Conservation (phyloP, 2,888 invertebrate species). For the Patella caerulea region DNA sequence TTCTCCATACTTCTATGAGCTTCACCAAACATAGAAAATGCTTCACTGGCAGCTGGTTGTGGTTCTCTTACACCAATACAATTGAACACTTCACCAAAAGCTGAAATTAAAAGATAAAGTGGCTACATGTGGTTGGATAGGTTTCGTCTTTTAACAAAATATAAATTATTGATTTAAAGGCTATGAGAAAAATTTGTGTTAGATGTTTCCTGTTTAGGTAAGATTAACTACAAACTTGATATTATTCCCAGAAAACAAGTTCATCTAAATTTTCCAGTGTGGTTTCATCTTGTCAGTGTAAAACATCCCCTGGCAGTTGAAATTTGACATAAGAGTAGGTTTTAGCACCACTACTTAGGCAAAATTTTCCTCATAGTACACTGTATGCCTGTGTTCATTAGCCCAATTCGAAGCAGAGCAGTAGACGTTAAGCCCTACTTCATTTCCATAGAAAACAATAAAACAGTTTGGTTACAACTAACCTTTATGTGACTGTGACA, state of each 20-base stretch:
- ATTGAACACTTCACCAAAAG: conserved; percentile 95
- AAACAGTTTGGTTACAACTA: conserved; percentile 25
- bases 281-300: no score
- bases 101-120: conserved; percentile 71
- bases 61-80: conserved; percentile 96
- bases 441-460: background rate
- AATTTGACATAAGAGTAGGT: no score
- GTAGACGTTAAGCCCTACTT: background rate
- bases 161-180: background rate
- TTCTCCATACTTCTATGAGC: conserved; percentile 93
- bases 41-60: conserved; percentile 93
- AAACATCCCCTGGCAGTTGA: no score
- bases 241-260: background rate
- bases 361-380: no score
- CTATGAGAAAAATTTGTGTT: background rate
- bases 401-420: no score
- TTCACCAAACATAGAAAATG: conserved; percentile 94
- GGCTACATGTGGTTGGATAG: background rate
- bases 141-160: background rate
- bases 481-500: conserved; percentile 88
- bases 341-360: no score
- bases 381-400: no score
- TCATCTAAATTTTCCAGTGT: no score
- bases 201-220: background rate
- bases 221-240: background rate